phyloP scores from a whole-genome alignment of 2,888 invertebrate species.

The Choreutis nemorana region DNA sequence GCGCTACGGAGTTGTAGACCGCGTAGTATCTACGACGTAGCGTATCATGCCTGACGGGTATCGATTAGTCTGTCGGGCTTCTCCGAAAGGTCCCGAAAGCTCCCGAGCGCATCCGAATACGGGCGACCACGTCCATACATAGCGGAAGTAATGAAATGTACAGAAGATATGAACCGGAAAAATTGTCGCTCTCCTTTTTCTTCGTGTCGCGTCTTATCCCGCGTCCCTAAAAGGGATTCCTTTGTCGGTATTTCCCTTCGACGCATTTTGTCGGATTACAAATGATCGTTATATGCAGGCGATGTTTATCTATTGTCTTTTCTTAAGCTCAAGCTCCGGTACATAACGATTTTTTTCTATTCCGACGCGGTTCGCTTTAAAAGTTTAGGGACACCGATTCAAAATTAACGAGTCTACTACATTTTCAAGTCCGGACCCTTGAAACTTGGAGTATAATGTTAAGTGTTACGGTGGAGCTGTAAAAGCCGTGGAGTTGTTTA shows the following conservation, averaged over 20 bases:
- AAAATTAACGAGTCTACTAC: no score
- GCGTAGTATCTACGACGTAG: constrained; percentile 43
- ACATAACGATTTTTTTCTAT: no score
- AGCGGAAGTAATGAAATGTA: constrained; percentile 65
- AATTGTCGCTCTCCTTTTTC: constrained; percentile 59
- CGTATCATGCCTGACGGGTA: constrained; percentile 43
- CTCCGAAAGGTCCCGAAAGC: constrained; percentile 29
- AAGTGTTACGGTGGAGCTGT: constrained; percentile 9
- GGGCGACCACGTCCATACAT: constrained; percentile 43
- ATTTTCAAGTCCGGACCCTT: no score
- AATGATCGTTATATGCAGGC: constrained; percentile 30
- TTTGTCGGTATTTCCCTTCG: constrained; percentile 45
- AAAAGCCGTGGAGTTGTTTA: constrained; percentile 24
- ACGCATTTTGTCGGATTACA: constrained; percentile 29
- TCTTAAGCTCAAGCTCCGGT: no score
- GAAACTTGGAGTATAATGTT: no score
- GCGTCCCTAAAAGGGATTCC: constrained; percentile 37
- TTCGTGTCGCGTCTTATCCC: constrained; percentile 46
- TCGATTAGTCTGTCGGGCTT: constrained; percentile 47
- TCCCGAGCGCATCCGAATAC: constrained; percentile 30
- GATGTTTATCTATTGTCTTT: constrained; percentile 16
- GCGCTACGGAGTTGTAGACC: constrained; percentile 43
- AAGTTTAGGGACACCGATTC: no score
- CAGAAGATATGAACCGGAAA: constrained; percentile 64
- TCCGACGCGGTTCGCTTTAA: no score